These are phyloP conservation scores for Squalus acanthias DNA, from an alignment of 2,797 vertebrate species.

Conservation along the genomic window DNA sequence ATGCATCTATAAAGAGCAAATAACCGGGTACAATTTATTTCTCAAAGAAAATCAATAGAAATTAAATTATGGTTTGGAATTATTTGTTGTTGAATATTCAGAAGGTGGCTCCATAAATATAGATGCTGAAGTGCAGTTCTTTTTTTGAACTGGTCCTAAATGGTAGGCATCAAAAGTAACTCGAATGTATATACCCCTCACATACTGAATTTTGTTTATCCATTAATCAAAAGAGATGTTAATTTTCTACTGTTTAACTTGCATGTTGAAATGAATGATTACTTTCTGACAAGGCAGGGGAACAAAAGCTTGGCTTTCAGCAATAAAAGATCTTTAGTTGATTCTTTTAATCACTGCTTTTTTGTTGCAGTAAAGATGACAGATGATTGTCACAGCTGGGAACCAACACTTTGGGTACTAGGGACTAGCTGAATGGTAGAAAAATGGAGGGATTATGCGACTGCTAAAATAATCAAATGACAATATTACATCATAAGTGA, in stretches of 20 bases:
- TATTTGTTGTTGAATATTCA: neutral
- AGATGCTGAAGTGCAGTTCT: neutral
- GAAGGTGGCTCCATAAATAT: neutral
- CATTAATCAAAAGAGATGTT: neutral
- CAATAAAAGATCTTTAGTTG: neutral
- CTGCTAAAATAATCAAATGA: conserved; percentile 51
- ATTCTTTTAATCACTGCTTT: conserved; percentile 52
- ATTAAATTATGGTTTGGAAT: neutral
- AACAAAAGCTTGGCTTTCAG: neutral
- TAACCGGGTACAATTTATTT: neutral
- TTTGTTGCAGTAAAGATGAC: conserved; percentile 61
- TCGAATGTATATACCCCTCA: neutral
- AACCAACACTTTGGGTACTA: conserved; percentile 47
- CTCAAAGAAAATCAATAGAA: neutral
- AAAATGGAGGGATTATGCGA: conserved; percentile 52
- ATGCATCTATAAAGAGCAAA: too few species aligned
- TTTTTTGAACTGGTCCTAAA: neutral
- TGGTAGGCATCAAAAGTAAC: neutral
- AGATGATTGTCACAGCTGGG: conserved; percentile 51
- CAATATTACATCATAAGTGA: conserved; percentile 40
- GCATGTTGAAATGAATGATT: neutral
- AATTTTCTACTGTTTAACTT: neutral
- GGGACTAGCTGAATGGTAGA: conserved; percentile 51
- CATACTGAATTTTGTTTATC: neutral
- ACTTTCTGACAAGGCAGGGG: neutral